These are phyloP conservation scores for Invenusta paracnida DNA, from an alignment of 2,888 invertebrate species.

Conservation along the genomic window DNA sequence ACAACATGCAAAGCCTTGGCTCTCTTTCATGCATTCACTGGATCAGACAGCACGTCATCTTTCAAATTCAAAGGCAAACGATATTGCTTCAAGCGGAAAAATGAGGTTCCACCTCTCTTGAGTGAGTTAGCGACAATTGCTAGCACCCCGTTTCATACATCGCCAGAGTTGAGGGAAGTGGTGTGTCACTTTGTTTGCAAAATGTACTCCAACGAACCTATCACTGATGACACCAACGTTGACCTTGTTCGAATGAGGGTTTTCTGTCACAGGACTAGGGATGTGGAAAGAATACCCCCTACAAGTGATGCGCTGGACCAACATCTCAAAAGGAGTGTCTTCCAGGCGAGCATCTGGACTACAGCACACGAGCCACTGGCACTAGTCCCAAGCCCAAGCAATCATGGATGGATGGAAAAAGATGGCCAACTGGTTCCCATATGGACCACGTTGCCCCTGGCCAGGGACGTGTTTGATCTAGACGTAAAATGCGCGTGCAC, in stretches of 20 bases:
- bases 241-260: conserved; percentile 36
- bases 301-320: conserved; percentile 42
- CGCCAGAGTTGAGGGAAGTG: conserved; percentile 33
- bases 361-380: conserved; percentile 42
- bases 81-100: background rate
- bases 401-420: conserved; percentile 43
- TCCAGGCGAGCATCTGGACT: conserved; percentile 43
- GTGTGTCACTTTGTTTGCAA: conserved; percentile 2
- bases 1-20: conserved; percentile 45
- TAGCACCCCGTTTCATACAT: conserved; percentile 20
- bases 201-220: conserved; percentile 1
- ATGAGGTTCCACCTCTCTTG: conserved; percentile 34
- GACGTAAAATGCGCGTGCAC: conserved; percentile 39
- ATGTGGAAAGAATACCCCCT: conserved; percentile 42
- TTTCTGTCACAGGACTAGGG: conserved; percentile 39
- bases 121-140: conserved; percentile 27
- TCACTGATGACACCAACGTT: conserved; percentile 24
- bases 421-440: conserved; percentile 43
- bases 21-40: conserved; percentile 45
- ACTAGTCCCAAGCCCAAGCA: background rate
- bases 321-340: conserved; percentile 43
- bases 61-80: conserved; percentile 41
- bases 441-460: conserved; percentile 39
- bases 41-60: conserved; percentile 45
- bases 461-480: conserved; percentile 40